Evolutionary conservation across 2,797 vertebrate genomes (phyloP).

Genomic region (Pipistrellus nathusii): DNA sequence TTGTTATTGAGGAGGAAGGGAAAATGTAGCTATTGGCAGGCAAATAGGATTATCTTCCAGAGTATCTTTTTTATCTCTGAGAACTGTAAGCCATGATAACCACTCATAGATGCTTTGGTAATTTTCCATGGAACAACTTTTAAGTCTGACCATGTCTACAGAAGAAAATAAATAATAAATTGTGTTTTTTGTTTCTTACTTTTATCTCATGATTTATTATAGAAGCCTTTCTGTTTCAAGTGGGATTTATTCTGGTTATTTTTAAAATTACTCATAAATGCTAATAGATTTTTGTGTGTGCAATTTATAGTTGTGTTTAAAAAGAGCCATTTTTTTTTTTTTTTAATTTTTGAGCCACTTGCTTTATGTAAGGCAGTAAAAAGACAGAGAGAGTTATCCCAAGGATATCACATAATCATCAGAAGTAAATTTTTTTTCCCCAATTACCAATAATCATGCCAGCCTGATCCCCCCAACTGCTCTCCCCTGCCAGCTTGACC

Average conservation of each 20-base stretch:
- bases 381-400: slow-evolving; percentile 22
- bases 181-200: slow-evolving; percentile 10
- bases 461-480: too few relatives aligned
- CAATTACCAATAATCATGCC: not conserved
- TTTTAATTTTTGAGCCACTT: slow-evolving; percentile 2
- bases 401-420: not conserved
- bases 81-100: not conserved
- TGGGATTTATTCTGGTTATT: slow-evolving; percentile 54
- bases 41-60: slow-evolving; percentile 7
- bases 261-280: not conserved
- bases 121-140: slow-evolving; percentile 1
- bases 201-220: slow-evolving; percentile 39
- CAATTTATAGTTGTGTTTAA: slow-evolving; percentile 36
- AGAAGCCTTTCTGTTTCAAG: slow-evolving; percentile 31
- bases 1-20: slow-evolving; percentile 11
- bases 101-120: not conserved
- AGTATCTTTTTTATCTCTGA: not conserved
- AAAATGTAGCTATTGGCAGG: not conserved
- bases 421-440: not conserved
- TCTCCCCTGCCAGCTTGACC: too few relatives aligned
- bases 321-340: not conserved
- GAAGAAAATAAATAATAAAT: slow-evolving; percentile 34
- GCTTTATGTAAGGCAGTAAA: slow-evolving; percentile 23
- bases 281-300: slow-evolving; percentile 27
- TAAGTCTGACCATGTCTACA: not conserved